Evolutionary conservation across 1,140 invertebrate genomes (phyloP).

Genomic region (Araneus ventricosus): DNA sequence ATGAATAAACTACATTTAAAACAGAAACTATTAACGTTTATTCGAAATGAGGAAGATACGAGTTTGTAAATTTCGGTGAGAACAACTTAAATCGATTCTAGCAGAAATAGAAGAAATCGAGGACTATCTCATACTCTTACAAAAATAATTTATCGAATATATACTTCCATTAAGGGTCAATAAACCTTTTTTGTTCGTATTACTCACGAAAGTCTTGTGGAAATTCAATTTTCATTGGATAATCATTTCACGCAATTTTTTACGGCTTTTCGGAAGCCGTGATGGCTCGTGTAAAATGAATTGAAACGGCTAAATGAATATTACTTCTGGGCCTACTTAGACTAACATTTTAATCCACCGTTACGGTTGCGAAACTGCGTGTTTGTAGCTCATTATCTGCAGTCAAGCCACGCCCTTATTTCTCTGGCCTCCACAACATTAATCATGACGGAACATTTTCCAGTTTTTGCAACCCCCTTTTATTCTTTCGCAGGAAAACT

Average conservation of each 20-base stretch:
- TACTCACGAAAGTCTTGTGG: background rate
- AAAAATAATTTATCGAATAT: background rate
- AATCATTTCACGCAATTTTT: background rate
- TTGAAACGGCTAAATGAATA: constrained; percentile 8
- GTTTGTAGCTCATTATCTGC: constrained; percentile 2
- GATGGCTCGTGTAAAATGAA: background rate
- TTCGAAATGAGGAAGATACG: too few species aligned
- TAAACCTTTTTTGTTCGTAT: background rate
- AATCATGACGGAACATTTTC: background rate
- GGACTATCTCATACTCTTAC: too few species aligned
- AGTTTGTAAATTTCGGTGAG: too few species aligned
- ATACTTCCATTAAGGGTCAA: background rate
- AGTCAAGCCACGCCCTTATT: background rate
- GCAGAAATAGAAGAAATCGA: too few species aligned
- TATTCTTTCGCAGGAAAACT: background rate
- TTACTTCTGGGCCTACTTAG: background rate
- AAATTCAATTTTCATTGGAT: constrained; percentile 1
- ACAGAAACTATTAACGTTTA: too few species aligned
- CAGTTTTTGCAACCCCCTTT: background rate
- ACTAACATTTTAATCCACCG: background rate
- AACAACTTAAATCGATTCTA: too few species aligned
- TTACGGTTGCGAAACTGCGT: constrained; percentile 15
- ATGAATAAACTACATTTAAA: too few species aligned
- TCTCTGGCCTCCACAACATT: background rate
- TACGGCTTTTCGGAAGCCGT: background rate